A percentile compares a stretch with the other conserved stretches of the same genome.
phyloP scores from a whole-genome alignment of 92 coral and sea anemone species.

The Muricea muricata region DNA sequence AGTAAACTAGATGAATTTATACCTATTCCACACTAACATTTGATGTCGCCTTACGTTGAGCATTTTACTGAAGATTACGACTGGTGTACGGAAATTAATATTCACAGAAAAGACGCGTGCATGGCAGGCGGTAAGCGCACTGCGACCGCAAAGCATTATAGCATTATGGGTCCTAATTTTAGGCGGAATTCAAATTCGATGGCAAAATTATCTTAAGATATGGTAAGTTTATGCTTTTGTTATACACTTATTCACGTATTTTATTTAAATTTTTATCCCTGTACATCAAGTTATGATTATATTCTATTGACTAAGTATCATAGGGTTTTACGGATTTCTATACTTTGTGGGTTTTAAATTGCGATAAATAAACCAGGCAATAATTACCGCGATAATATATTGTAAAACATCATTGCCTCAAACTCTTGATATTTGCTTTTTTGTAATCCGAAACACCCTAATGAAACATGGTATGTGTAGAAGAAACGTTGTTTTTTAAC shows the following conservation, averaged over 20 bases:
- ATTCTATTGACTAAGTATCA: not conserved
- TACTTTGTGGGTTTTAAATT: not conserved
- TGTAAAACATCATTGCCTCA: not conserved
- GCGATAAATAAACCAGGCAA: constrained; percentile 10
- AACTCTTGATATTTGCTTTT: constrained; percentile 9
- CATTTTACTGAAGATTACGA: too few species aligned
- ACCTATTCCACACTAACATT: too few species aligned
- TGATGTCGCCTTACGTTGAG: too few species aligned
- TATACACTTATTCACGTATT: not conserved
- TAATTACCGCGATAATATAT: not conserved
- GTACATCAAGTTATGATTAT: not conserved
- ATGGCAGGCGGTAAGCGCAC: constrained; percentile 1
- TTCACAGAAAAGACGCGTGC: too few species aligned
- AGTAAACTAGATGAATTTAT: too few species aligned
- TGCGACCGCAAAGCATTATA: constrained; percentile 21
- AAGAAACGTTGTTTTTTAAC: not conserved
- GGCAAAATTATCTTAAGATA: not conserved
- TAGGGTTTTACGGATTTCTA: not conserved
- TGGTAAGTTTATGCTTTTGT: constrained; percentile 13
- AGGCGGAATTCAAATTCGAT: not conserved
- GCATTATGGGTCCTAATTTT: constrained; percentile 8
- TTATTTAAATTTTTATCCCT: not conserved
- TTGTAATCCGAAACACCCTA: not conserved
- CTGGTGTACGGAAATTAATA: too few species aligned
- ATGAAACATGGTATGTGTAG: constrained; percentile 3